Conservation (phyloP, 2,113 vertebrate species). For the Syngnathoides biaculeatus region DNA sequence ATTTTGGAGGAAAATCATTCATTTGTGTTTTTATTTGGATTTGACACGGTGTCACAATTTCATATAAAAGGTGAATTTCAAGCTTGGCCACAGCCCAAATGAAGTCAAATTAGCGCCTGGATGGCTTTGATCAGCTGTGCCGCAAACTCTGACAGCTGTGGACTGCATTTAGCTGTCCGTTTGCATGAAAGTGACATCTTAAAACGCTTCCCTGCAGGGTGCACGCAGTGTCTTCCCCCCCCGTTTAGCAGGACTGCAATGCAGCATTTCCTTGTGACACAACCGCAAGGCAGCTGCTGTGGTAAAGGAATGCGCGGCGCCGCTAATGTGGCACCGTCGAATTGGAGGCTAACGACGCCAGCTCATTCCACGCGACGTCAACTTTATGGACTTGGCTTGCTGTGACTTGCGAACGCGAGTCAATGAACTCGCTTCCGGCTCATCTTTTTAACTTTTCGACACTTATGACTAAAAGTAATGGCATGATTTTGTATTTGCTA, state of each 20-base stretch:
- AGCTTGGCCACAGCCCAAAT: too few species aligned
- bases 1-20: too few species aligned
- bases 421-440: slow-evolving; percentile 15
- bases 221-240: slow-evolving; percentile 35
- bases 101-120: too few species aligned
- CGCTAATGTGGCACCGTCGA: slow-evolving; percentile 44
- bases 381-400: background rate
- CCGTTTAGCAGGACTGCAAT: slow-evolving; percentile 65
- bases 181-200: background rate
- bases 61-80: too few species aligned
- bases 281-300: slow-evolving; percentile 32
- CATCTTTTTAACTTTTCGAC: background rate
- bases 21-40: too few species aligned
- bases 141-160: too few species aligned
- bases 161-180: background rate
- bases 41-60: too few species aligned
- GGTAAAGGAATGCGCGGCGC: slow-evolving; percentile 31
- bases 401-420: slow-evolving; percentile 19
- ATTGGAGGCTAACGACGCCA: slow-evolving; percentile 22
- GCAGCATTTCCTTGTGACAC: slow-evolving; percentile 64
- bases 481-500: background rate
- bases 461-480: background rate
- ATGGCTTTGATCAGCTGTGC: too few species aligned
- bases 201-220: slow-evolving; percentile 26
- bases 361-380: slow-evolving; percentile 33